A percentile compares a stretch with the other conserved stretches of the same genome.
Evolutionary conservation across 2,113 vertebrate genomes (phyloP).

Genomic region (Bubalus kerabau): DNA sequence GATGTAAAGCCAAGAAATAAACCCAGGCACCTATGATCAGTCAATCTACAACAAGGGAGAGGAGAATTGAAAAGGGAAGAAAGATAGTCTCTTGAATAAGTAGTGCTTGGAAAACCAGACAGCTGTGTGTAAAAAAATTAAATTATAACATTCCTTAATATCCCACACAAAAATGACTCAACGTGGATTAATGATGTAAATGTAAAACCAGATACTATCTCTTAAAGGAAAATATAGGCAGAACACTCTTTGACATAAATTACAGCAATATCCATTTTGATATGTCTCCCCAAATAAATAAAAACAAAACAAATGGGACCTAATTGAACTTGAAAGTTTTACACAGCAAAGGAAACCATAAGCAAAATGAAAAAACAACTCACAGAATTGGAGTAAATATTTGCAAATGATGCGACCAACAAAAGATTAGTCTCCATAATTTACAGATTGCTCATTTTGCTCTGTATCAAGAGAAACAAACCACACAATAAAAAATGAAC

Average conservation of each 20-base stretch:
- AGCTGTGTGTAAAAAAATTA: neutral
- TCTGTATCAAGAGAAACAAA: neutral
- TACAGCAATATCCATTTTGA: neutral
- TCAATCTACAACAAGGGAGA: neutral
- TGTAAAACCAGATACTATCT: neutral
- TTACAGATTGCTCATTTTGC: neutral
- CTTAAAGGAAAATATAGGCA: neutral
- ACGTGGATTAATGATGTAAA: neutral
- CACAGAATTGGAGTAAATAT: neutral
- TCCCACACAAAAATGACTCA: neutral
- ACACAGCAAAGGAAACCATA: neutral
- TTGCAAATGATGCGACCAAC: neutral
- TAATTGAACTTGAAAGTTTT: neutral
- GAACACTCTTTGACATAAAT: neutral
- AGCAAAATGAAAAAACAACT: neutral
- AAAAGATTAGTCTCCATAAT: neutral
- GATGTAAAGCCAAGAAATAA: neutral
- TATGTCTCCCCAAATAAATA: neutral
- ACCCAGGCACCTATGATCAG: neutral
- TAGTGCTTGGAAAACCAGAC: neutral
- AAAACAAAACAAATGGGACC: neutral
- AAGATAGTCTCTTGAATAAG: neutral
- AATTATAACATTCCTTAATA: neutral
- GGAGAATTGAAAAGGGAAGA: neutral
- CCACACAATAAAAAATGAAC: neutral